These are phyloP conservation scores for Agrotis ipsilon DNA, from an alignment of 2,888 invertebrate species.

Conservation along the genomic window DNA sequence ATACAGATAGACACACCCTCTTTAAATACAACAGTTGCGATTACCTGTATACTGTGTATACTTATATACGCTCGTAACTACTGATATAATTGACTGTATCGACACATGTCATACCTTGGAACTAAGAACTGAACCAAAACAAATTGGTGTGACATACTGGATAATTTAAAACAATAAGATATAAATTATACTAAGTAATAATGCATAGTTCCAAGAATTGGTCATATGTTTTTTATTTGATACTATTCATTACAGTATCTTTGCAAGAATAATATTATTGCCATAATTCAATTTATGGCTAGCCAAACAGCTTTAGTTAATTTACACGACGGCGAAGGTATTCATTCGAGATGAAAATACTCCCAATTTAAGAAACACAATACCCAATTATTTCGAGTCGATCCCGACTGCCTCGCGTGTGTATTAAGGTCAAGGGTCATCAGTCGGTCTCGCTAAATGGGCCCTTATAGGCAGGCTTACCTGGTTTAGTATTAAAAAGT, in stretches of 20 bases:
- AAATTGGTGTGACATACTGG: too few relatives aligned
- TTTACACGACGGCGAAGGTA: neutral
- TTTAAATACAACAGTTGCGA: too few relatives aligned
- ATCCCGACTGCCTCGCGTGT: slow-evolving; percentile 36
- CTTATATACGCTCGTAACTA: too few relatives aligned
- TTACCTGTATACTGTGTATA: too few relatives aligned
- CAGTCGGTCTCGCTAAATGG: slow-evolving; percentile 13
- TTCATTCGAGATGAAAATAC: slow-evolving; percentile 7
- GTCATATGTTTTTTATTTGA: too few relatives aligned
- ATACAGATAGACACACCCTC: too few relatives aligned
- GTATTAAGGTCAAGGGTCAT: slow-evolving; percentile 63
- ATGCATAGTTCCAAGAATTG: too few relatives aligned
- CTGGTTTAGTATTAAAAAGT: slow-evolving; percentile 11
- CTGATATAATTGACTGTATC: too few relatives aligned
- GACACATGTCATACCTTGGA: too few relatives aligned
- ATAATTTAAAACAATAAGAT: too few relatives aligned
- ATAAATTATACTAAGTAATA: too few relatives aligned
- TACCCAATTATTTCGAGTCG: slow-evolving; percentile 61
- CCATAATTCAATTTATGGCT: neutral
- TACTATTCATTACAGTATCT: neutral
- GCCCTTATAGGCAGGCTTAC: slow-evolving; percentile 18
- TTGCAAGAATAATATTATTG: neutral
- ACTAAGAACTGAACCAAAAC: too few relatives aligned
- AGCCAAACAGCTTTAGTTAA: neutral
- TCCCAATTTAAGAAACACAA: slow-evolving; percentile 34